A percentile compares a stretch with the other conserved stretches of the same genome.
These are phyloP conservation scores for Vanessa cardui DNA, from an alignment of 2,888 invertebrate species.

Conservation along the genomic window DNA sequence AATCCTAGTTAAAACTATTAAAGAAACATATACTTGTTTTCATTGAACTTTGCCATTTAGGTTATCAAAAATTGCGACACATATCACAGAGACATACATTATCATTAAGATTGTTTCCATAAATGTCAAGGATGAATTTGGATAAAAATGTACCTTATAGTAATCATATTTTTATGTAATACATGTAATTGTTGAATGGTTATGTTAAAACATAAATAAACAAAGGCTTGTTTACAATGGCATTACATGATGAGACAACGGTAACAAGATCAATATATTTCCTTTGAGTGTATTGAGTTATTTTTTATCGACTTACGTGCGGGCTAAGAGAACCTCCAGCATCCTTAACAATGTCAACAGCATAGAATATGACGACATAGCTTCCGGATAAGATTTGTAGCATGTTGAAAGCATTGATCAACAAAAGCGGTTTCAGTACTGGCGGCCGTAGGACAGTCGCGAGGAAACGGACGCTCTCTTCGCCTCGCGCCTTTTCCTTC, in stretches of 20 bases:
- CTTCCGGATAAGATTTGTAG: constrained; percentile 89
- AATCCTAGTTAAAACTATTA: neutral
- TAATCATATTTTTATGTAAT: too few relatives aligned
- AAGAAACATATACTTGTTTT: neutral
- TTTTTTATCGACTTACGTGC: constrained; percentile 55
- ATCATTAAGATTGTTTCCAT: neutral
- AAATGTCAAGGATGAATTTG: neutral
- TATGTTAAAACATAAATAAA: too few relatives aligned
- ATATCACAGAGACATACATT: neutral
- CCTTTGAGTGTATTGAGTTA: neutral
- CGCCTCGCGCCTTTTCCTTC: constrained; percentile 78
- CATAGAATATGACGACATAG: constrained; percentile 90
- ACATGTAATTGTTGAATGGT: too few relatives aligned
- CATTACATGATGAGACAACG: too few relatives aligned
- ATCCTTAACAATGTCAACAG: constrained; percentile 87
- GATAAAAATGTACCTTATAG: neutral
- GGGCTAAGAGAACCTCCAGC: constrained; percentile 75
- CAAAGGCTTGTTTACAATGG: too few relatives aligned
- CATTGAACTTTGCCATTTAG: neutral
- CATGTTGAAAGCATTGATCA: constrained; percentile 88
- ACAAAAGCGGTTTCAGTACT: constrained; percentile 87
- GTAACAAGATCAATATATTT: neutral
- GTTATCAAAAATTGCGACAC: neutral
- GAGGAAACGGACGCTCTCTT: constrained; percentile 78
- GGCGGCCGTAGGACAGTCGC: constrained; percentile 80